Evolutionary conservation across 2,797 vertebrate species (phyloP), one percentile per base, ranked within the genome.

Genomic region (Myotis findleyi): DNA sequence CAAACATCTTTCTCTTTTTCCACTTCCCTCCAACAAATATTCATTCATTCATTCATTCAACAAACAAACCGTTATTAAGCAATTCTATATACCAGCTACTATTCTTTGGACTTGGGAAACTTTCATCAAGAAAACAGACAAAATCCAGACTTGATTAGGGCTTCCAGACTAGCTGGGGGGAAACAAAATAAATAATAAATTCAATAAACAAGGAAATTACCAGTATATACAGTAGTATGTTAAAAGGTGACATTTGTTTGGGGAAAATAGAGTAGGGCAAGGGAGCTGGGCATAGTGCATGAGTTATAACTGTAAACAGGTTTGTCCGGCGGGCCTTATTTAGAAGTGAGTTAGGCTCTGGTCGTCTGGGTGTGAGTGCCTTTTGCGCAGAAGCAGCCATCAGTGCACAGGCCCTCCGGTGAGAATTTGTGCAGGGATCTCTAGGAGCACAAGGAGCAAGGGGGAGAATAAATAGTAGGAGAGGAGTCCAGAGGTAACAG

Each of bases 101-200:
- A 13, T 69, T 92, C 36, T 38, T 38, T 73, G 47, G 44, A 62
- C 4, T 73, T 79, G 41, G 49, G 68, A 62, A 20, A 77, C 6
- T 36, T 85, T 94, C 77, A 81, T 71, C n/a, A 92, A 90, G 49
- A 85, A 85, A 75, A 89, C 12, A 71, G 57, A 38, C 20, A 81
- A 73, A 77, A 93, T 75, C 36, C 10, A 20, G 66, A 30, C 11
- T 84, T 12, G 64, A 5, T 59, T 84, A 49, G 47, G 55, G 5
- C 16, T 44, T 91, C 47, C 16, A 66, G 76, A 87, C 23, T 36
- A 69, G 55, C 17, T 30, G 73, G 30, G 21, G 18, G 1, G 38
- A 30, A 73, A 87, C 16, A 79, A 85, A 80, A 59, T 9, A 44
- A 82, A 64, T 66, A 47, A 73, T 53, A 49, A 30, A 62, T 17